Base-by-base conservation (phyloP, 2,888 invertebrate genomes). In the Steinernema scapterisci region DNA sequence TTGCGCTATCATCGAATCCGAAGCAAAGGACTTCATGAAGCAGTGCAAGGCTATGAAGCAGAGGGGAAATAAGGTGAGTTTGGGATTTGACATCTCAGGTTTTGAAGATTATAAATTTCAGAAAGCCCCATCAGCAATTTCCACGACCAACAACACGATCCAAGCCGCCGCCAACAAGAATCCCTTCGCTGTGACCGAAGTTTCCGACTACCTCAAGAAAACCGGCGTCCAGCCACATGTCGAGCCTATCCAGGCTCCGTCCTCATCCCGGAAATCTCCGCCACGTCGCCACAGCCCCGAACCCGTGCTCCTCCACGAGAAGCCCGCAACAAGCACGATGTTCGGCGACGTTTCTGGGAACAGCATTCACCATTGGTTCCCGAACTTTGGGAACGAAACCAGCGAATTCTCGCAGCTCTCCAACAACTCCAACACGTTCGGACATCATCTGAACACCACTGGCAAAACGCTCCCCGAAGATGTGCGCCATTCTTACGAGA, bases 401-500 rank as follows among this genome's bases (percentile, higher is more conserved):
- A 63, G 31, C 38, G 63, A 63, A 16, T 63, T 63, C 31, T 63
- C 63, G 25, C 1, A 7, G 63, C 21, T 63, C 25, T 63, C 63
- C 27, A 63, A 27, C 63, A 63, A 31, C 31, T 63, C 63, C 5
- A 31, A 25, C 38, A 27, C 63, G 25, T 63, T 63, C 63, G 63
- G 63, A 1, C 63, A 63, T 16, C 63, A 63, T 6, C 63, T 63
- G 63, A 63, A 63, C 31, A 2, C 25, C 3, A 31, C 25, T 16
- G 31, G 16, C 1, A 77, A 77, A 23, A 73, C 73, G 0, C 51
- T 78, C n/a, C 78, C 78, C 2, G 78, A 76, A 9, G 78, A 78
- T 52, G 78, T 78, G 51, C 74, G 77, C 13, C 44, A 70, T 27
- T 73, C 73, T 13, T 73, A 72, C 45, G 77, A 73, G 6, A 70